Base-by-base conservation (phyloP, 2,113 vertebrate species). In the Crotalus tigris region DNA sequence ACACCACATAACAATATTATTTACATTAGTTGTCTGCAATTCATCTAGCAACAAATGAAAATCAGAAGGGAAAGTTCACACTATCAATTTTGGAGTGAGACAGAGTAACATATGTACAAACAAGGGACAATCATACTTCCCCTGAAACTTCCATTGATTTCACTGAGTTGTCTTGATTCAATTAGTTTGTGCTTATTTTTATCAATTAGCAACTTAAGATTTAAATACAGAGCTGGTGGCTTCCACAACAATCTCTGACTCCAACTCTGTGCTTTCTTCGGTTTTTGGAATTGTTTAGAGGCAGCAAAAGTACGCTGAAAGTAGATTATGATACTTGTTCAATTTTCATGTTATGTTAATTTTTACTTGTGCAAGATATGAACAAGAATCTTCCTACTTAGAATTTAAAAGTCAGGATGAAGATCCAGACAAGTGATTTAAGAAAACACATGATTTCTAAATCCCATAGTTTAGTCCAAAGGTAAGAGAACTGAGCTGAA, bases 21-120 rank as follows among this genome's bases (percentile, higher is more conserved):
- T 95, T 91, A 94, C 51, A 3, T 95, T 93, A 91, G 46, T 93
- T 92, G 96, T 93, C 91, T 93, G 58, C 90, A 88, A 58, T 91
- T 61, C 85, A 2, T 54, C 53, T 39, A 87, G 21, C 1, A 90
- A 21, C 12, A 94, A 95, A 94, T 90, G 93, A 93, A 94, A 64
- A 5, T 0, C 87, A 95, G 89, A 61, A 95, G 93, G 85, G 29
- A 57, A 57, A 75, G 29, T 9, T 94, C 87, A 90, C 81, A 4
- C 49, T 58, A 17, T 24, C 39, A 33, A 15, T 29, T 90, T 58
- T 81, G 88, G 93, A 29, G 94, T 87, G 94, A 94, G 92, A 58
- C 53, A 58, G 89, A 0, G 1, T 51, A 90, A 86, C 4, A 94
- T 12, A 81, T 81, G 33, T 81, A 94, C 5, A 23, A 93, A 92